Conservation (phyloP, 2,113 vertebrate genomes). For the Hydrolagus affinis region DNA sequence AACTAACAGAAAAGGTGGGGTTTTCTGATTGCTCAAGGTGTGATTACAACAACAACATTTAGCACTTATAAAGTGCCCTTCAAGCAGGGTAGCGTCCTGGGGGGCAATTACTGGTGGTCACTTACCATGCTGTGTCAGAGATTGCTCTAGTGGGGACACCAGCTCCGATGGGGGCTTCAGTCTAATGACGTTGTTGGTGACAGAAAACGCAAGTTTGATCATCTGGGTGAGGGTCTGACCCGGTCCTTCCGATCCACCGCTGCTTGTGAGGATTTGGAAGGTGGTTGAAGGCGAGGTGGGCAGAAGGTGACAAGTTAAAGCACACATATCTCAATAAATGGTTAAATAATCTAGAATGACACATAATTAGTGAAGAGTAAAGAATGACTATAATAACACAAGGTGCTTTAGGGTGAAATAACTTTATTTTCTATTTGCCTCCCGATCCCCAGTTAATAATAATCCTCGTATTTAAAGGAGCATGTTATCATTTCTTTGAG, state of each 20-base stretch:
- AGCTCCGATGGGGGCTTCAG: constrained; percentile 78
- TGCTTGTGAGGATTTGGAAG: constrained; percentile 39
- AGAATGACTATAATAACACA: background rate
- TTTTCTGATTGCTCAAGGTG: too few species aligned
- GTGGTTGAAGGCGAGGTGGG: background rate
- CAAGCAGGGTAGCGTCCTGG: background rate
- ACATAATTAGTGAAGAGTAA: background rate
- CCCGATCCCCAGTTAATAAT: background rate
- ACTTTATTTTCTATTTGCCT: background rate
- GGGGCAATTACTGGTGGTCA: background rate
- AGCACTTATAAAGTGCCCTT: background rate
- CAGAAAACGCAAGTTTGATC: constrained; percentile 86
- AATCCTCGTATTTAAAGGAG: background rate
- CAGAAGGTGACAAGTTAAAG: background rate
- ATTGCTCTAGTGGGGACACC: constrained; percentile 84
- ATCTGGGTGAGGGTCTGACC: constrained; percentile 92
- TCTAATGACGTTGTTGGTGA: constrained; percentile 91
- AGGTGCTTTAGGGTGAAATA: background rate
- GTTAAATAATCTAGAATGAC: background rate
- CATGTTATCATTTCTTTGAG: too few species aligned
- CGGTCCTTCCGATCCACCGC: constrained; percentile 77
- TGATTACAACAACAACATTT: background rate
- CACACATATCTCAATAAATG: background rate
- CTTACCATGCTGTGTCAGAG: constrained; percentile 85
- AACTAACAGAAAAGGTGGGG: background rate